Evolutionary conservation across 1,140 invertebrate species (phyloP).

Genomic region (Pemphigus obesinymphae): DNA sequence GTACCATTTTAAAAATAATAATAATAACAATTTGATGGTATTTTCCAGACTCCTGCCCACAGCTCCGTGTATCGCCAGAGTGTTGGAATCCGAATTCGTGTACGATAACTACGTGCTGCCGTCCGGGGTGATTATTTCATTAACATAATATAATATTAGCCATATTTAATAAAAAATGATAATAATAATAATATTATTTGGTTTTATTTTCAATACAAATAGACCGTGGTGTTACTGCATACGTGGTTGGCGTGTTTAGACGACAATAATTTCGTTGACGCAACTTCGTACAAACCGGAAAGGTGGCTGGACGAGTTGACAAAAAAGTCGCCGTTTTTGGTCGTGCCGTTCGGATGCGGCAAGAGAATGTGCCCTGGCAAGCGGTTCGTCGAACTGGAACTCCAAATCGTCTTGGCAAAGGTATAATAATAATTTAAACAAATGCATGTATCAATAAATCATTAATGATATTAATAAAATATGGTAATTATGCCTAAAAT

Average conservation of each 20-base stretch:
- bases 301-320: conserved; percentile 65
- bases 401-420: conserved; percentile 70
- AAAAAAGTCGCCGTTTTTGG: conserved; percentile 57
- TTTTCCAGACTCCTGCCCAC: conserved; percentile 68
- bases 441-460: not conserved
- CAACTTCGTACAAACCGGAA: conserved; percentile 72
- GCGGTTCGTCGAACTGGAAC: conserved; percentile 71
- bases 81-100: conserved; percentile 70
- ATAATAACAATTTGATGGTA: too few relatives aligned
- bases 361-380: conserved; percentile 75
- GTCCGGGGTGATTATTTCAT: conserved; percentile 61
- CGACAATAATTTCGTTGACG: conserved; percentile 71
- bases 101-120: conserved; percentile 71
- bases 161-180: too few relatives aligned
- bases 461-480: too few relatives aligned
- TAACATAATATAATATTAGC: not conserved
- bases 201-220: conserved; percentile 46
- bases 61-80: conserved; percentile 73
- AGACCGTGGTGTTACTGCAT: conserved; percentile 81
- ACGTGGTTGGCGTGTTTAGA: conserved; percentile 75
- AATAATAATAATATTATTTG: too few relatives aligned
- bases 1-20: too few relatives aligned
- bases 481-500: too few relatives aligned
- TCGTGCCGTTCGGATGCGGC: conserved; percentile 85
- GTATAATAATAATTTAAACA: conserved; percentile 50